Evolutionary conservation across 2,888 invertebrate genomes (phyloP).

Genomic region (Emesis russula): DNA sequence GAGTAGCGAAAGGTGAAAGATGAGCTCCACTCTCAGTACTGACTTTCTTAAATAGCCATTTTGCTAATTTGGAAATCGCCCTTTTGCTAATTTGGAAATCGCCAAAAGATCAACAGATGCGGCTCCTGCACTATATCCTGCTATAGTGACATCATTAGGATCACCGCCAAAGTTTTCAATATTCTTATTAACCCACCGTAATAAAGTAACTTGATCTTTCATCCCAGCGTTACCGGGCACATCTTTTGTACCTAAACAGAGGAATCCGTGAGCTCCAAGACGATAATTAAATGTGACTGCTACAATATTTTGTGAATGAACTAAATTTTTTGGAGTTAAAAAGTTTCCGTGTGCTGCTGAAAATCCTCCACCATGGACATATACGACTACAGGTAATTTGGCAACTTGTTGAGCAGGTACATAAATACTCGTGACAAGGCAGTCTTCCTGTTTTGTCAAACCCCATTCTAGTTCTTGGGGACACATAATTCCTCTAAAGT

Average conservation of each 20-base stretch:
- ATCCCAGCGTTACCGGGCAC: slow-evolving; percentile 92
- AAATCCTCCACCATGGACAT: slow-evolving; percentile 93
- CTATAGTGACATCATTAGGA: slow-evolving; percentile 90
- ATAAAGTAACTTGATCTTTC: slow-evolving; percentile 92
- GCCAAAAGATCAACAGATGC: slow-evolving; percentile 90
- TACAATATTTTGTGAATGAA: slow-evolving; percentile 89
- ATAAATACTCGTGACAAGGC: slow-evolving; percentile 87
- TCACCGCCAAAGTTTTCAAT: too few species aligned
- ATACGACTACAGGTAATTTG: slow-evolving; percentile 92
- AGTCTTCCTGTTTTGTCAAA: slow-evolving; percentile 79
- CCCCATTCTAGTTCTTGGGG: slow-evolving; percentile 83
- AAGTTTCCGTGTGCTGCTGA: slow-evolving; percentile 89
- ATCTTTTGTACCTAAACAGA: slow-evolving; percentile 87
- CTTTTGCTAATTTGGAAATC: too few species aligned
- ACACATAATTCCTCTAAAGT: slow-evolving; percentile 86
- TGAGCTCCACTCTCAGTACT: slow-evolving; percentile 91
- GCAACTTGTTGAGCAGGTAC: slow-evolving; percentile 85
- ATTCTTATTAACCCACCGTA: slow-evolving; percentile 26
- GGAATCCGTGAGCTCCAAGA: slow-evolving; percentile 89
- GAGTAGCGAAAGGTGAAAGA: slow-evolving; percentile 88
- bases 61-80: too few species aligned
- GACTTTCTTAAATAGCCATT: slow-evolving; percentile 90
- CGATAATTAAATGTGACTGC: slow-evolving; percentile 87
- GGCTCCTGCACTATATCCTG: slow-evolving; percentile 91
- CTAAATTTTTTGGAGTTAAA: slow-evolving; percentile 85